A percentile compares a stretch with the other conserved stretches of the same genome.
Conservation (phyloP, 2,113 vertebrate genomes). For the Paramormyrops kingsleyae region DNA sequence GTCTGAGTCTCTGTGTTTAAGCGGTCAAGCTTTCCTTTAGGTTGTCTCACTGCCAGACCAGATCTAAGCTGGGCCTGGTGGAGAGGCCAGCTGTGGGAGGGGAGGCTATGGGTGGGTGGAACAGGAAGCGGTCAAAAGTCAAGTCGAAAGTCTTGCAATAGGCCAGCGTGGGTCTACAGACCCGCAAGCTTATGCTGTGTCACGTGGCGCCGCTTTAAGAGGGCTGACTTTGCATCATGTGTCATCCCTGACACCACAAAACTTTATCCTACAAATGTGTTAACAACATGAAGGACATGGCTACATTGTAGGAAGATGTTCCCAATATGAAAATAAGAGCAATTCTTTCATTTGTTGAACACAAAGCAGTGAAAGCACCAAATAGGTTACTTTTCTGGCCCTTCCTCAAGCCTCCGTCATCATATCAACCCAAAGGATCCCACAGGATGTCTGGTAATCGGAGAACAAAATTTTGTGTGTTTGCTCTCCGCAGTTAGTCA, state of each 20-base stretch:
- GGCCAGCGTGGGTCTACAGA: neutral
- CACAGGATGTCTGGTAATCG: constrained; percentile 30
- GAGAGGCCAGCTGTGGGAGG: neutral
- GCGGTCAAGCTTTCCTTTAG: neutral
- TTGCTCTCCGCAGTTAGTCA: neutral
- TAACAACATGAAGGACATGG: neutral
- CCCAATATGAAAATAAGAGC: neutral
- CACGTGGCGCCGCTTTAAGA: neutral
- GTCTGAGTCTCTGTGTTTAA: neutral
- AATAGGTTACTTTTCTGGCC: neutral
- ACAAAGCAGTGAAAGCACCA: neutral
- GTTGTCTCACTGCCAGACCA: constrained; percentile 13
- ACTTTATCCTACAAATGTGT: neutral
- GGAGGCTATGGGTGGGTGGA: neutral
- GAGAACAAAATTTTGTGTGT: constrained; percentile 22
- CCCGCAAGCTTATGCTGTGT: neutral
- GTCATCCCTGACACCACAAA: neutral
- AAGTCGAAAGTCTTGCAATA: neutral
- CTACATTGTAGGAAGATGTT: neutral
- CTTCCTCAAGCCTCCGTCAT: neutral
- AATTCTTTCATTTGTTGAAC: neutral
- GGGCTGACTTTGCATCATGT: neutral
- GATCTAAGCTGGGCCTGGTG: neutral
- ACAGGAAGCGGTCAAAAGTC: neutral
- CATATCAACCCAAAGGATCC: constrained; percentile 21